phyloP scores from a whole-genome alignment of 1,140 invertebrate species.

The Drosophila triauraria region DNA sequence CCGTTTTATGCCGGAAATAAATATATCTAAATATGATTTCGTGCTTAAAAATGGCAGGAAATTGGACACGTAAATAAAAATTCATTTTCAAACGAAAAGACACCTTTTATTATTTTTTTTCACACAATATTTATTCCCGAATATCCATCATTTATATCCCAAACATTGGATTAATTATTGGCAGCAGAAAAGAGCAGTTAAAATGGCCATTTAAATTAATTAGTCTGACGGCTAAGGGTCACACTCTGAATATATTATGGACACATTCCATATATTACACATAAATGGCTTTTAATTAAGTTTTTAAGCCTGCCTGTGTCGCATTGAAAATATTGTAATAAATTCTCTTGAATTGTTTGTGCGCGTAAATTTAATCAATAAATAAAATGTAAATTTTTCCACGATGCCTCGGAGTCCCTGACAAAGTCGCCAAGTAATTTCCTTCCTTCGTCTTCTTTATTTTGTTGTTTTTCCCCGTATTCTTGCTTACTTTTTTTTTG shows the following conservation, averaged over 20 bases:
- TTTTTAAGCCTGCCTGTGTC: constrained; percentile 24
- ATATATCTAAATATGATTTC: too few species aligned
- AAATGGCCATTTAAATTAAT: constrained; percentile 29
- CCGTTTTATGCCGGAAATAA: too few species aligned
- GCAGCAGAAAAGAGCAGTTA: neutral
- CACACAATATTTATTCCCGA: too few species aligned
- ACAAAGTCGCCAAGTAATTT: constrained; percentile 26
- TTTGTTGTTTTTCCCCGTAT: neutral
- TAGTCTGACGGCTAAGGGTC: constrained; percentile 13
- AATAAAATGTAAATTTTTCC: constrained; percentile 37
- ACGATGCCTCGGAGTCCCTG: neutral
- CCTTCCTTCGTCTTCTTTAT: neutral
- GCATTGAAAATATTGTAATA: constrained; percentile 23
- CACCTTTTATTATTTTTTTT: neutral
- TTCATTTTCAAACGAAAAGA: neutral
- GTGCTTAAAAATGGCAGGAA: neutral
- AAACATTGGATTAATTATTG: neutral
- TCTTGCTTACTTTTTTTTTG: neutral
- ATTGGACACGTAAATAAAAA: neutral
- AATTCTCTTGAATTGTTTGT: constrained; percentile 23
- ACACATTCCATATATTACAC: constrained; percentile 3
- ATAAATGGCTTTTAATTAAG: constrained; percentile 42
- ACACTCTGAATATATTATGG: constrained; percentile 1
- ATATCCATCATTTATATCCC: too few species aligned
- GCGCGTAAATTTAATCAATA: constrained; percentile 37